Evolutionary conservation across 2,888 invertebrate genomes (phyloP).

Genomic region (Nephrotoma flavescens): DNA sequence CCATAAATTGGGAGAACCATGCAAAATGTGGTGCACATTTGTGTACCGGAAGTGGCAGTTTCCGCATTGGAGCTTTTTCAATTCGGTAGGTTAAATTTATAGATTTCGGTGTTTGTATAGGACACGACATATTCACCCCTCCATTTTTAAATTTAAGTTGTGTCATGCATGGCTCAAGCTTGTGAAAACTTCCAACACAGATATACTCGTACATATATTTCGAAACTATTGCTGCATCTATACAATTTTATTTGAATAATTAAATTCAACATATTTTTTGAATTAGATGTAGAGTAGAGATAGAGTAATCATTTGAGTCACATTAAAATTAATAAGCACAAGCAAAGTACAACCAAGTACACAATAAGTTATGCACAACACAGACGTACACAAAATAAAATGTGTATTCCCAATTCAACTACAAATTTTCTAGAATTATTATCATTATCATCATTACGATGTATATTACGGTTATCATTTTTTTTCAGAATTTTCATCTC

Average conservation of each 20-base stretch:
- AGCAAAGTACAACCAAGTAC: not conserved
- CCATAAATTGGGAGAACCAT: too few relatives aligned
- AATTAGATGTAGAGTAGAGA: not conserved
- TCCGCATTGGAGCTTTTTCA: too few relatives aligned
- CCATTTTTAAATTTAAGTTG: too few relatives aligned
- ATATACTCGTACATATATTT: not conserved
- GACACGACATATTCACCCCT: too few relatives aligned
- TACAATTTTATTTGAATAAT: not conserved
- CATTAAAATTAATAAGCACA: not conserved
- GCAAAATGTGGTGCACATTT: too few relatives aligned
- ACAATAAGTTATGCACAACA: not conserved
- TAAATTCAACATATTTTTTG: not conserved
- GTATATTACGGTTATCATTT: not conserved
- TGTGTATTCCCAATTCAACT: not conserved
- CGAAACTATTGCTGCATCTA: not conserved
- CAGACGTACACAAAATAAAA: not conserved
- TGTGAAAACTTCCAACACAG: not conserved
- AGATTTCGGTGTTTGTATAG: too few relatives aligned
- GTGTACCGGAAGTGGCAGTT: too few relatives aligned
- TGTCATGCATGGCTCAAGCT: too few relatives aligned
- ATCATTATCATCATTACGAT: not conserved
- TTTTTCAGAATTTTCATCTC: not conserved
- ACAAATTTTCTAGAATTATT: not conserved
- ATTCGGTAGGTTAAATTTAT: too few relatives aligned
- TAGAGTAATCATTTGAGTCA: not conserved